These are phyloP conservation scores for Selene dorsalis DNA, from an alignment of 2,797 vertebrate genomes.

Conservation along the genomic window DNA sequence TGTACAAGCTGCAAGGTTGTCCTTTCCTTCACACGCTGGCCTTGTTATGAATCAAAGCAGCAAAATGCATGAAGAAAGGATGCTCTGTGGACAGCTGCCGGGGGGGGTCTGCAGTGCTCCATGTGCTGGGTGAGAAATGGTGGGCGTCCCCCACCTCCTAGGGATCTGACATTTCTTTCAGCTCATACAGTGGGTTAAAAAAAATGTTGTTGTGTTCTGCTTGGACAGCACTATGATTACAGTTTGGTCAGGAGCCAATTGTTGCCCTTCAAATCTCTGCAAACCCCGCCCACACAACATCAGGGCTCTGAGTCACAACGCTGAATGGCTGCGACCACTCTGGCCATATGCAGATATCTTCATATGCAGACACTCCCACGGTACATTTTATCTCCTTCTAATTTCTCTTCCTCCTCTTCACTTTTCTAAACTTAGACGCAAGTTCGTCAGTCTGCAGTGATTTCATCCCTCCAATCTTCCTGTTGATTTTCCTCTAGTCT, in stretches of 20 bases:
- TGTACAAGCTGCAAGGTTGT: conserved; percentile 52
- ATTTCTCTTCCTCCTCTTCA: conserved; percentile 72
- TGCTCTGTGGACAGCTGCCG: conserved; percentile 6
- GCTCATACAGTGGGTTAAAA: conserved; percentile 32
- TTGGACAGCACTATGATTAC: conserved; percentile 46
- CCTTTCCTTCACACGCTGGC: conserved; percentile 51
- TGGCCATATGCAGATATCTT: conserved; percentile 64
- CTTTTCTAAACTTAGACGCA: conserved; percentile 72
- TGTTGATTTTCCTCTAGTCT: conserved; percentile 57
- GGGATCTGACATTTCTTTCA: conserved; percentile 33
- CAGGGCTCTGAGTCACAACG: conserved; percentile 60
- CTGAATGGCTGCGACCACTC: conserved; percentile 60
- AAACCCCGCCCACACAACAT: conserved; percentile 65
- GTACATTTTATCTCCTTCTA: conserved; percentile 56
- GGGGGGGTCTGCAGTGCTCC: conserved; percentile 18
- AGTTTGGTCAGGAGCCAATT: conserved; percentile 60
- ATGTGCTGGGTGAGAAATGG: conserved; percentile 35
- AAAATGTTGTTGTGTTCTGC: conserved; percentile 36
- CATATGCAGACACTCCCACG: conserved; percentile 71
- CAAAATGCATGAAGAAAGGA: conserved; percentile 31
- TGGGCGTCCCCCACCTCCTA: conserved; percentile 28
- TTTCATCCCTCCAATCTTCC: conserved; percentile 44
- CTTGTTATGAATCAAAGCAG: conserved; percentile 59
- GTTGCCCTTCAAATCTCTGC: conserved; percentile 52
- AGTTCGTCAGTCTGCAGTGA: conserved; percentile 62